phyloP scores from a whole-genome alignment of 2,797 vertebrate species.

The Neostethus bicornis region DNA sequence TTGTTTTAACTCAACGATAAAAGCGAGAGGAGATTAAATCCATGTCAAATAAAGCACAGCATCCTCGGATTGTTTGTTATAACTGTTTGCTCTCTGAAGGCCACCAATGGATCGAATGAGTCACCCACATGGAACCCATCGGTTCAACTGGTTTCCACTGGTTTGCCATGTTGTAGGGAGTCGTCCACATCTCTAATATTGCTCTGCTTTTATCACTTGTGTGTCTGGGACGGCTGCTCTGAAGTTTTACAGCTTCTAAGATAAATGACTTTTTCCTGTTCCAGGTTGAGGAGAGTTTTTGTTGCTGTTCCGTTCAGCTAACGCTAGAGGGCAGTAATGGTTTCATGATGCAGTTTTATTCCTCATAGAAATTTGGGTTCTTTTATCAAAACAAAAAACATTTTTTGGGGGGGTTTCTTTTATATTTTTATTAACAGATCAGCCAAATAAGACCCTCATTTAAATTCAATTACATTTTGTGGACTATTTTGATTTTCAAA shows the following conservation, averaged over 20 bases:
- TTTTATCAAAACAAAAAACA: slow-evolving; percentile 14
- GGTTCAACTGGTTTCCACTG: slow-evolving; percentile 65
- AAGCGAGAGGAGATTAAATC: slow-evolving; percentile 55
- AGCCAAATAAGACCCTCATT: no score
- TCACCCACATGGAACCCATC: slow-evolving; percentile 26
- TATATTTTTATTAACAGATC: background rate
- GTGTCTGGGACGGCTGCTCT: slow-evolving; percentile 47
- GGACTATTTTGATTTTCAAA: no score
- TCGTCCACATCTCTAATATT: slow-evolving; percentile 84
- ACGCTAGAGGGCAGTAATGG: slow-evolving; percentile 73
- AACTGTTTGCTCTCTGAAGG: slow-evolving; percentile 85
- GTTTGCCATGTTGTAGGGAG: slow-evolving; percentile 69
- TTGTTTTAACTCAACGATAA: slow-evolving; percentile 43
- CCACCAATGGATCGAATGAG: slow-evolving; percentile 52
- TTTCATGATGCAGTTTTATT: slow-evolving; percentile 41
- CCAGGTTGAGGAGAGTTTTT: slow-evolving; percentile 3
- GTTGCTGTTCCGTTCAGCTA: slow-evolving; percentile 5
- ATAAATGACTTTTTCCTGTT: slow-evolving; percentile 15
- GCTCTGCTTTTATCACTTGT: slow-evolving; percentile 77
- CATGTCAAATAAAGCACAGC: slow-evolving; percentile 67
- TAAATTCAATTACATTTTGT: no score
- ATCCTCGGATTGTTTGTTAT: slow-evolving; percentile 78
- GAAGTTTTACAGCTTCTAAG: slow-evolving; percentile 41
- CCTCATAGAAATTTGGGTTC: background rate
- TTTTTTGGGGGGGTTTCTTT: no score